Percentiles rank a stretch among this genome's conserved stretches.
phyloP scores from a whole-genome alignment of 1,140 invertebrate species.

The Tachypleus tridentatus region DNA sequence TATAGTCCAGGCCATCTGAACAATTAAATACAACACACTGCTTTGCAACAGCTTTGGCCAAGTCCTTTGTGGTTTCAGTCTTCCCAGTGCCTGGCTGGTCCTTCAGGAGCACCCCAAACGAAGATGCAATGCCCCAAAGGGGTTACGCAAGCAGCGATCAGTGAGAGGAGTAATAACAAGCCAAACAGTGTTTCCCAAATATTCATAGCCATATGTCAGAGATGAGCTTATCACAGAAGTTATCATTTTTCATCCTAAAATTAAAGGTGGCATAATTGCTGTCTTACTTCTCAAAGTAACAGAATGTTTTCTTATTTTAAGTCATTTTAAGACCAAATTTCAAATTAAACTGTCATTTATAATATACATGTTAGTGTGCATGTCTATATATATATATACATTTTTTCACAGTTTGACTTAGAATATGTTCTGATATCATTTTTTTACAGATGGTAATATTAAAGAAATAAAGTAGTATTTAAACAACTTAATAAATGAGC shows the following conservation, averaged over 20 bases:
- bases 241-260: constrained; percentile 49
- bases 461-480: too few species aligned
- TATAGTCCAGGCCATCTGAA: constrained; percentile 77
- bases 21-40: constrained; percentile 97
- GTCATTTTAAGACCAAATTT: too few species aligned
- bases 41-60: constrained; percentile 90
- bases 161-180: constrained; percentile 80
- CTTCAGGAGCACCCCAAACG: constrained; percentile 74
- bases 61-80: constrained; percentile 91
- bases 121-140: constrained; percentile 80
- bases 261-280: neutral
- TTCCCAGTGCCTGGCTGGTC: constrained; percentile 90
- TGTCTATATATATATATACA: too few species aligned
- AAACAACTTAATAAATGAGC: too few species aligned
- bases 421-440: too few species aligned
- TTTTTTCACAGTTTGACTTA: too few species aligned
- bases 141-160: constrained; percentile 77
- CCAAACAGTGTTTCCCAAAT: constrained; percentile 74
- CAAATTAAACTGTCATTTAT: too few species aligned
- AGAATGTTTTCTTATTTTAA: too few species aligned
- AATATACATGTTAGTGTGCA: too few species aligned
- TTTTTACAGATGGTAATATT: too few species aligned
- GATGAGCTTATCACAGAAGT: constrained; percentile 87
- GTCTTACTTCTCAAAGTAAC: too few species aligned
- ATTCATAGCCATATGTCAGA: constrained; percentile 86